Conservation (phyloP, 2,797 vertebrate genomes). For the Artibeus lituratus region DNA sequence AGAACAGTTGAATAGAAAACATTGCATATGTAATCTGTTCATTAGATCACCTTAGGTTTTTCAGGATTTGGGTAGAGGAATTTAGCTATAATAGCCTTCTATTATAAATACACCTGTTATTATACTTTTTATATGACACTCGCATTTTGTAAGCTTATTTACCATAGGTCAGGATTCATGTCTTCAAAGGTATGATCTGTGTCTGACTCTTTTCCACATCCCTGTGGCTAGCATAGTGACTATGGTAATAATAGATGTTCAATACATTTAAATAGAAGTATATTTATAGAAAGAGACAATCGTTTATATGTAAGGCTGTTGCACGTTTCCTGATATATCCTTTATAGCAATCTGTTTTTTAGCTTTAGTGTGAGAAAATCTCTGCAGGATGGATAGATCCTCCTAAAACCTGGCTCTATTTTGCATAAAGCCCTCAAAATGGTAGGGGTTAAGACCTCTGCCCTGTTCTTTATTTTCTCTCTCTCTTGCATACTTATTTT, state of each 20-base stretch:
- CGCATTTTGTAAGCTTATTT: neutral
- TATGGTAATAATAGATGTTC: neutral
- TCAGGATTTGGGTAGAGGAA: neutral
- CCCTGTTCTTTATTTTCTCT: neutral
- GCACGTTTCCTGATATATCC: neutral
- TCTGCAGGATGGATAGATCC: neutral
- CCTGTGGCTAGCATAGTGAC: neutral
- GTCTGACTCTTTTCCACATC: neutral
- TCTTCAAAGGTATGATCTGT: neutral
- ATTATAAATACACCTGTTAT: neutral
- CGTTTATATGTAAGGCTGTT: neutral
- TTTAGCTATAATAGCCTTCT: neutral
- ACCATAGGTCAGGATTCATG: neutral
- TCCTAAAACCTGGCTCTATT: neutral
- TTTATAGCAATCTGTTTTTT: neutral
- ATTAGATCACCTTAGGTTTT: neutral
- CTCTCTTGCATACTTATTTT: neutral
- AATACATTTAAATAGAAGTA: neutral
- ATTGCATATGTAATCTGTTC: neutral
- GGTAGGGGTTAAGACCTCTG: neutral
- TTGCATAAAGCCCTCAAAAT: neutral
- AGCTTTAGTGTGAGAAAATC: neutral
- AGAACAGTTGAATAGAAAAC: neutral
- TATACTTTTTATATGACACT: neutral
- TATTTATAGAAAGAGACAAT: neutral